Conservation (phyloP, 1,140 invertebrate species). For the Drosophila nannoptera region DNA sequence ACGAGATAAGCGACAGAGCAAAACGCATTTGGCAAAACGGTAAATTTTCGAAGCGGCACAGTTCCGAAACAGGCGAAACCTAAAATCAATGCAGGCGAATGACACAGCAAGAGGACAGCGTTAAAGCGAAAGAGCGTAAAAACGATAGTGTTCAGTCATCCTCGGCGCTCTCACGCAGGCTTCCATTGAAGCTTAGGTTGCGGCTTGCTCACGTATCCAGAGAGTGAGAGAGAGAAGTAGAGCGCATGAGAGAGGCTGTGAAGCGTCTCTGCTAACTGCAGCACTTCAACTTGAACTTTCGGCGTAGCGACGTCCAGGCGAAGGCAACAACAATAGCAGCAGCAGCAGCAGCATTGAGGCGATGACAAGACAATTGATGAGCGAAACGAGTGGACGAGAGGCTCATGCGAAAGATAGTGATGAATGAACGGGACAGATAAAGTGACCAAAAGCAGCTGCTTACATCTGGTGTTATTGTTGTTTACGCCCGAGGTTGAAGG, state of each 20-base stretch:
- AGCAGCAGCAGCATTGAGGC: constrained; percentile 32
- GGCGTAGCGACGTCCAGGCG: constrained; percentile 22
- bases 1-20: constrained; percentile 52
- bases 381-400: constrained; percentile 35
- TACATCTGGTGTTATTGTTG: constrained; percentile 1
- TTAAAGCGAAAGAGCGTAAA: not conserved
- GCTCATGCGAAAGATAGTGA: constrained; percentile 20
- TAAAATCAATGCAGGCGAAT: constrained; percentile 71
- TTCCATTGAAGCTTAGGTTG: constrained; percentile 6
- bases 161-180: not conserved
- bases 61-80: constrained; percentile 29
- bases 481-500: constrained; percentile 10
- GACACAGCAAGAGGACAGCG: constrained; percentile 41
- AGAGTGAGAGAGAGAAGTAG: constrained; percentile 4
- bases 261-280: constrained; percentile 58
- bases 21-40: constrained; percentile 50
- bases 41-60: constrained; percentile 49
- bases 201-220: not conserved
- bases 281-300: constrained; percentile 73
- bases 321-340: constrained; percentile 11
- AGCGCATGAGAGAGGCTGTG: constrained; percentile 16
- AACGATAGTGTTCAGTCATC: constrained; percentile 12
- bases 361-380: constrained; percentile 75
- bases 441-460: constrained; percentile 39
- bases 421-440: constrained; percentile 41